Percentiles rank a stretch among this genome's conserved stretches.
These are phyloP conservation scores for Drosophila nigromelanica DNA, from an alignment of 1,140 invertebrate genomes.

Conservation along the genomic window DNA sequence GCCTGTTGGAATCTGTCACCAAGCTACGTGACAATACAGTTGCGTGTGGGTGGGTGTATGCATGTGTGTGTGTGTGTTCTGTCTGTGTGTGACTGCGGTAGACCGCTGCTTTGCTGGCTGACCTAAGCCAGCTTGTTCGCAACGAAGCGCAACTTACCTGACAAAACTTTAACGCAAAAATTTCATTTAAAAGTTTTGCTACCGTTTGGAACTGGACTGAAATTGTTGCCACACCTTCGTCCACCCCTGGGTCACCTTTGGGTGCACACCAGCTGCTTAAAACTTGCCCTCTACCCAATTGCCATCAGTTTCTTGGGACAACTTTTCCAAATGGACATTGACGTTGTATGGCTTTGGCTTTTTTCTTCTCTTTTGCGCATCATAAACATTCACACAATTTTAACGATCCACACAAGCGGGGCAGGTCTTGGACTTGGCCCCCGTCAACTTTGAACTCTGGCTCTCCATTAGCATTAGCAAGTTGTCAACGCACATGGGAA, in stretches of 20 bases:
- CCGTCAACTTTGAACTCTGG: slow-evolving; percentile 13
- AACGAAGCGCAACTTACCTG: slow-evolving; percentile 54
- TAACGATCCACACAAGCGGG: slow-evolving; percentile 25
- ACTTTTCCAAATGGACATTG: slow-evolving; percentile 79
- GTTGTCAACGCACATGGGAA: slow-evolving; percentile 22
- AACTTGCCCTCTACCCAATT: slow-evolving; percentile 34
- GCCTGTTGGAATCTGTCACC: slow-evolving; percentile 76
- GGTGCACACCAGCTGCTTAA: slow-evolving; percentile 68
- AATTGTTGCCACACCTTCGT: not conserved
- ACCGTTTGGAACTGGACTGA: slow-evolving; percentile 22
- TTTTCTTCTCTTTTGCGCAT: slow-evolving; percentile 22
- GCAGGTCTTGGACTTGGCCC: slow-evolving; percentile 14
- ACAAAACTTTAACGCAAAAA: slow-evolving; percentile 81
- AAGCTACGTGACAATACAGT: slow-evolving; percentile 77
- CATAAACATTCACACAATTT: slow-evolving; percentile 70
- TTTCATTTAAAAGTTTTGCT: slow-evolving; percentile 80
- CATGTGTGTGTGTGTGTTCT: slow-evolving; percentile 4
- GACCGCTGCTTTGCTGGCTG: slow-evolving; percentile 53
- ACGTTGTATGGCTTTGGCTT: slow-evolving; percentile 63
- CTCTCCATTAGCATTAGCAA: slow-evolving; percentile 68
- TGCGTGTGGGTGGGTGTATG: not conserved
- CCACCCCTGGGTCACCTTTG: slow-evolving; percentile 38
- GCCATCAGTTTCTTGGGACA: slow-evolving; percentile 60
- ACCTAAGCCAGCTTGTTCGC: slow-evolving; percentile 66
- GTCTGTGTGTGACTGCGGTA: slow-evolving; percentile 49